These are phyloP conservation scores for Erynnis tages DNA, from an alignment of 2,888 invertebrate species.

Conservation along the genomic window DNA sequence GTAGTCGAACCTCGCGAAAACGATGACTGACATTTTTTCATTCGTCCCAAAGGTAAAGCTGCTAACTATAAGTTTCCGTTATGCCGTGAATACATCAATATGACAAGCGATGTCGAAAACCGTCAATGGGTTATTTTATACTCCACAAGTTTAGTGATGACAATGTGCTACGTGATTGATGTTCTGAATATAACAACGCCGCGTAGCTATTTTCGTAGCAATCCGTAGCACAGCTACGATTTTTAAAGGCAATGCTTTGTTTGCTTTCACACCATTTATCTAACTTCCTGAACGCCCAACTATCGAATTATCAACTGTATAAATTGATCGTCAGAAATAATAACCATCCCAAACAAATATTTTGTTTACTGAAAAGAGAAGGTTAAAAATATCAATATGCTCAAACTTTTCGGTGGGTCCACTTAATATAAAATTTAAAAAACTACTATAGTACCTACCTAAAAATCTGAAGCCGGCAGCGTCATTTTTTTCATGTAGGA, in stretches of 20 bases:
- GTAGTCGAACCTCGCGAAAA: constrained; percentile 23
- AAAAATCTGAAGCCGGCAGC: too few species aligned
- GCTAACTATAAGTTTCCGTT: constrained; percentile 57
- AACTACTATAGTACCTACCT: too few species aligned
- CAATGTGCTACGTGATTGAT: constrained; percentile 65
- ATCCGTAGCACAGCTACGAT: background rate
- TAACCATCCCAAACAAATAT: too few species aligned
- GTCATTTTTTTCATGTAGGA: too few species aligned
- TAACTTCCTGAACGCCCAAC: background rate
- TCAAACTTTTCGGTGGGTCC: too few species aligned
- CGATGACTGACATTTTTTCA: constrained; percentile 44
- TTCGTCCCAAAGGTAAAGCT: constrained; percentile 42
- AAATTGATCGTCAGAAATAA: background rate
- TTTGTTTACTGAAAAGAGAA: too few species aligned
- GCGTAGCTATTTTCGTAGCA: constrained; percentile 20
- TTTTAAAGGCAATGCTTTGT: constrained; percentile 4
- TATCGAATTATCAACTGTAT: background rate
- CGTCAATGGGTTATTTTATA: constrained; percentile 64
- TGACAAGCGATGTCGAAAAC: constrained; percentile 53
- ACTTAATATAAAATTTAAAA: too few species aligned
- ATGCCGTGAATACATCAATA: constrained; percentile 64
- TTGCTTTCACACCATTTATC: background rate
- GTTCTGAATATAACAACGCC: constrained; percentile 31
- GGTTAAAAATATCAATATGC: too few species aligned
- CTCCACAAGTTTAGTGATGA: constrained; percentile 55